phyloP scores from a whole-genome alignment of 2,888 invertebrate genomes.

The Leptopilina drosophilae region DNA sequence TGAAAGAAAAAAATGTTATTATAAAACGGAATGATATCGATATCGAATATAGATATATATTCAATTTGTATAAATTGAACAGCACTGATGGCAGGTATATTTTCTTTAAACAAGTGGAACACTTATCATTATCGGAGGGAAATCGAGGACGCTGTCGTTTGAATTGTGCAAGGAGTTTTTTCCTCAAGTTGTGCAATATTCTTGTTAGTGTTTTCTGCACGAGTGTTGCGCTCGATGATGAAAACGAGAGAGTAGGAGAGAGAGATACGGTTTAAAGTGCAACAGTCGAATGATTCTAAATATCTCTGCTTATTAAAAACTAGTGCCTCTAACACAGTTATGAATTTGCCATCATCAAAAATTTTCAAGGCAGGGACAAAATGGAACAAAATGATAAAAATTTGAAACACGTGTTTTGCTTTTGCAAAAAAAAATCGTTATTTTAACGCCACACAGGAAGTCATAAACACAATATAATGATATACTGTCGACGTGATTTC shows the following conservation, averaged over 20 bases:
- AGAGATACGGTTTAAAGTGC: conserved; percentile 15
- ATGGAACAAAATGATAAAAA: neutral
- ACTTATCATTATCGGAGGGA: neutral
- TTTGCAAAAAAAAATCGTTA: conserved; percentile 3
- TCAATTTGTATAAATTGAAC: conserved; percentile 1
- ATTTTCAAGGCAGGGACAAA: neutral
- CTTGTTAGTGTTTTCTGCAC: conserved; percentile 18
- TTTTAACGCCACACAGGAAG: conserved; percentile 19
- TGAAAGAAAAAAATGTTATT: too few relatives aligned
- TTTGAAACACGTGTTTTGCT: neutral
- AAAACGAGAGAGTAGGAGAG: neutral
- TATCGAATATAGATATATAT: too few relatives aligned
- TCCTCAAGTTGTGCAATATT: conserved; percentile 12
- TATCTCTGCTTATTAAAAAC: too few relatives aligned
- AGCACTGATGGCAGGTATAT: neutral
- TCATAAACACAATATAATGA: conserved; percentile 32
- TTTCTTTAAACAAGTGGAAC: conserved; percentile 11
- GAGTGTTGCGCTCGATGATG: neutral
- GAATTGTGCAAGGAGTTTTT: conserved; percentile 38
- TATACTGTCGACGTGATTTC: conserved; percentile 29
- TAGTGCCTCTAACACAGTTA: too few relatives aligned
- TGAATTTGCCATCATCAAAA: neutral
- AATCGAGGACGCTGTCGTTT: conserved; percentile 33
- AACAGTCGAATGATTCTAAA: neutral
- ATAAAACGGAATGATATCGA: too few relatives aligned